These are phyloP conservation scores for Melitaea athalia DNA, from an alignment of 2,888 invertebrate species.

Conservation along the genomic window DNA sequence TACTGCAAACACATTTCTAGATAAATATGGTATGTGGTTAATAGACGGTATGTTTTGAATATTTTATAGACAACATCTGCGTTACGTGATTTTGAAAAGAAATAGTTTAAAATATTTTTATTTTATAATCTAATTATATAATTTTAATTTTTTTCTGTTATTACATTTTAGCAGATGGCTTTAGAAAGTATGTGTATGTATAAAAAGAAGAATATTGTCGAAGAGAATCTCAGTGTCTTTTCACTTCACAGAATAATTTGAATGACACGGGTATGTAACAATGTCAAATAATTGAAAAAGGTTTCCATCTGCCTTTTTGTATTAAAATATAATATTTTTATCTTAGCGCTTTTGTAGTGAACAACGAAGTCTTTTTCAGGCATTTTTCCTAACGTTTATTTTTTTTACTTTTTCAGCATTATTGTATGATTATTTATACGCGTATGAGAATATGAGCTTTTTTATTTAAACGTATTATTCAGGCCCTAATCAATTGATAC, in stretches of 20 bases:
- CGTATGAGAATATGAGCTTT: too few species aligned
- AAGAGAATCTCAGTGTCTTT: slow-evolving; percentile 9
- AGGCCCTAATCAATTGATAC: too few species aligned
- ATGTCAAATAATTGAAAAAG: slow-evolving; percentile 20
- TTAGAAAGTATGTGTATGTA: neutral
- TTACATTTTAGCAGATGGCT: neutral
- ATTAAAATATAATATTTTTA: slow-evolving; percentile 7
- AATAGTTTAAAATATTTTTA: too few species aligned
- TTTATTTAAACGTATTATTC: too few species aligned
- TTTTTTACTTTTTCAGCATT: neutral
- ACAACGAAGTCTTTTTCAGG: neutral
- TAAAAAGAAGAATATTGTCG: slow-evolving; percentile 3
- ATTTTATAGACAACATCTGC: too few species aligned
- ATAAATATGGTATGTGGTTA: too few species aligned
- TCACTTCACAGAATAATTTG: slow-evolving; percentile 20
- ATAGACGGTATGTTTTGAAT: too few species aligned
- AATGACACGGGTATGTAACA: slow-evolving; percentile 18
- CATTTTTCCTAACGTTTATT: neutral
- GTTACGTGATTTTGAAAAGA: too few species aligned
- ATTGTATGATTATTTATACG: too few species aligned
- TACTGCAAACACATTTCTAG: too few species aligned
- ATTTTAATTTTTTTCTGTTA: too few species aligned
- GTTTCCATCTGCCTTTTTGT: slow-evolving; percentile 14
- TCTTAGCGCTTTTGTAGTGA: slow-evolving; percentile 4
- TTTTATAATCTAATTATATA: too few species aligned